Base-by-base conservation (phyloP, 2,888 invertebrate species). In the Drosophila macrospina region DNA sequence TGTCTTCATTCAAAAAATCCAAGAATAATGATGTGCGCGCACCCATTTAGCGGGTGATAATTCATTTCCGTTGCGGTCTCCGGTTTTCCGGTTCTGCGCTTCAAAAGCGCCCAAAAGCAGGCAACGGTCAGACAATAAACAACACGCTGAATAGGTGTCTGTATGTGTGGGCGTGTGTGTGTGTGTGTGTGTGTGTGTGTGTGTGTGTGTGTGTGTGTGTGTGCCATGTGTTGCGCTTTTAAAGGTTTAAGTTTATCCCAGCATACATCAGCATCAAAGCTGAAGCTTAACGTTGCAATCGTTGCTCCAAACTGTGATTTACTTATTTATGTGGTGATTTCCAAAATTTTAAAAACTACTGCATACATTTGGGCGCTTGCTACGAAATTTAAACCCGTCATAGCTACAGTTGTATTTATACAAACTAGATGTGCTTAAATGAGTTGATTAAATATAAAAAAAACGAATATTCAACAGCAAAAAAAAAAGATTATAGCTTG, bases 31-130 rank as follows among this genome's bases (percentile, higher is more conserved):
- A 71, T 78, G 68, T 56, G 60, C 61, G 61, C 80, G 69, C 60
- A 62, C 65, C 77, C 69, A 88, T 86, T 88, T 75, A 83, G 72
- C 68, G 67, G 68, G 80, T 64, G 77, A 82, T 80, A 80, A 76
- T 72, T 82, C 72, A 82, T 88, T 83, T 88, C 80, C 80, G 76
- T 24, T 52, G 50, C 44, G 52, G 59, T 62, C 45, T 56, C 30
- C 73, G 55, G 16, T 16, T 39, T 1, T 16, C 5, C 16, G 39
- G 20, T 16, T 62, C 42, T 48, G 24, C 65, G 51, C 26, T 32
- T 37, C 1, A 45, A 52, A 62, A 48, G 55, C 56, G 56, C 48
- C 36, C 36, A 52, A 62, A 66, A 51, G 37, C 44, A 16, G 32
- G 50, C 55, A 59, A 50, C 44, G 6, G 44, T 62, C 37, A 20